Evolutionary conservation across 2,888 invertebrate species (phyloP), one percentile per base, ranked within the genome.

Genomic region (Melieria crassipennis): DNA sequence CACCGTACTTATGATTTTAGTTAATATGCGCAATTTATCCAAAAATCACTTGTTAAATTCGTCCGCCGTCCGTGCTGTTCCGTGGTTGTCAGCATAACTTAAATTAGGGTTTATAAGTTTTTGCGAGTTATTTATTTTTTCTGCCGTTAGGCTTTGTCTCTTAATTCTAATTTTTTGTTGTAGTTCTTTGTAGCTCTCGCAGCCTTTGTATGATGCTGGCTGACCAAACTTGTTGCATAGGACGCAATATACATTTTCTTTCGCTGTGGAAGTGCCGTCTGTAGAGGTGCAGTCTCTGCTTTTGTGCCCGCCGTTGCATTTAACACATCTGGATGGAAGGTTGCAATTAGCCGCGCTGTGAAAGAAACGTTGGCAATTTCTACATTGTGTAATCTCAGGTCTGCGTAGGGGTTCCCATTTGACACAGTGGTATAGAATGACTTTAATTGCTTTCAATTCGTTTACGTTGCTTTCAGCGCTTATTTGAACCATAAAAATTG

Each of bases 261-360:
- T 48, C 7, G 3, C 64, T 57, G 69, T n/a, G 7, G 42, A 5
- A 1, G 9, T n/a, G 4, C 42, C 57, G 0, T 64, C 43, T 11
- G 10, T 5, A 10, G 58, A 10, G 43, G 48, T 5, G 45, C 45
- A 69, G 30, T 69, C 48, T 45, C 43, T 60, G 58, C 55, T 70
- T 48, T 70, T 45, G 11, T 60, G 58, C 9, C 9, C n/a, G 4
- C 13, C 65, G 16, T 58, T 65, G 16, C 65, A 65, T 16, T 70
- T 65, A 1, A 58, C 70, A 16, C 70, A 70, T 58, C 52, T 65
- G 4, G 48, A 11, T 30, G 58, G 64, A 46, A 70, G 56, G 58
- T 69, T 45, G 45, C 70, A 70, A 45, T 69, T 64, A 48, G 69
- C 58, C 1, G 63, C 56, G 13, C 69, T 69, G 55, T 69, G 68